Percentiles rank a stretch among this genome's conserved stretches.
Evolutionary conservation across 2,113 vertebrate genomes (phyloP).

Genomic region (Atrichornis clamosus): DNA sequence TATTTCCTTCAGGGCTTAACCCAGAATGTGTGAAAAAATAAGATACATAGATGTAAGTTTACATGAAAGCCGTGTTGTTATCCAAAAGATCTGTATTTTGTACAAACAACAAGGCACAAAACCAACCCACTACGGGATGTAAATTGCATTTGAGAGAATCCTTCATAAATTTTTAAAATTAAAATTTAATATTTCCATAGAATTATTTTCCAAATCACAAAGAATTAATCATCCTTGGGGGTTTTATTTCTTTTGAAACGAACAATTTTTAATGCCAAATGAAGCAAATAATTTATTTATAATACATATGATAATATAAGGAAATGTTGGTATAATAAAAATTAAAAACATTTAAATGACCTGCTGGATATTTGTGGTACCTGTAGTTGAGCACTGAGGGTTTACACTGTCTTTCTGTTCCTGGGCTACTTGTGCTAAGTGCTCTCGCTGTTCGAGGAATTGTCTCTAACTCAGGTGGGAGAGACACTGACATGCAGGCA

Average conservation of each 20-base stretch:
- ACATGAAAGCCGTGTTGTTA: neutral
- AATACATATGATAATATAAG: neutral
- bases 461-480: neutral
- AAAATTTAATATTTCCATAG: neutral
- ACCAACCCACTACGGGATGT: neutral
- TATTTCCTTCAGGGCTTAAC: neutral
- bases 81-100: neutral
- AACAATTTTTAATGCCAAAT: neutral
- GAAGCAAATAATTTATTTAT: neutral
- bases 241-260: neutral
- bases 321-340: neutral
- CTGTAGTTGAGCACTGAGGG: neutral
- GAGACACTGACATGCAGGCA: neutral
- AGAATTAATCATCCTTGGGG: neutral
- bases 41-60: neutral
- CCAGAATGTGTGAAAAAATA: neutral
- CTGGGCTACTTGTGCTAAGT: neutral
- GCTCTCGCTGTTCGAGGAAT: accelerated
- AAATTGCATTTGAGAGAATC: neutral
- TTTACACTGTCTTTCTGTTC: neutral
- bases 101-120: neutral
- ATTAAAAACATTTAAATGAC: neutral
- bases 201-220: conserved; percentile 25
- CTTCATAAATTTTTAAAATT: neutral
- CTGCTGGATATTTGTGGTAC: neutral